Conservation (phyloP, 2,797 vertebrate species). For the Anguilla megastoma region DNA sequence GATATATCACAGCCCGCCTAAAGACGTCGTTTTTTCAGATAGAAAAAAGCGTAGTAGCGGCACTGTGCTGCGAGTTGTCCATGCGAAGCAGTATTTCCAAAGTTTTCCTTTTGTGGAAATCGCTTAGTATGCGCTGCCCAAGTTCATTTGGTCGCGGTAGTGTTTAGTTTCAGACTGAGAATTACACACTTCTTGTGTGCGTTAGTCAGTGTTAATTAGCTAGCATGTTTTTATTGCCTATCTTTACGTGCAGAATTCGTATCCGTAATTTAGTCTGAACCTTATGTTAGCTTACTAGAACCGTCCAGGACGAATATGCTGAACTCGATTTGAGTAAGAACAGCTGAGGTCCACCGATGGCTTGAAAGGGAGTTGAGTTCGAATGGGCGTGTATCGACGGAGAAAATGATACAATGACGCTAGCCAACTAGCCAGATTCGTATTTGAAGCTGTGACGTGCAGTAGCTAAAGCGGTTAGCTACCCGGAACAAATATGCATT, state of each 20-base stretch:
- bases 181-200: not conserved
- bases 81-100: not conserved
- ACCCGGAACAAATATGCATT: not conserved
- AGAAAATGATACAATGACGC: not conserved
- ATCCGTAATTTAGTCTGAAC: not conserved
- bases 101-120: constrained; percentile 27
- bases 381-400: not conserved
- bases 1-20: not conserved
- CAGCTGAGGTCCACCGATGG: not conserved
- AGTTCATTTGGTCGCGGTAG: not conserved
- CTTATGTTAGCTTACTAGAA: not conserved
- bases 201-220: not conserved
- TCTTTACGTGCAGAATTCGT: constrained; percentile 8
- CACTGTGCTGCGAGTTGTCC: not conserved
- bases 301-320: not conserved
- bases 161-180: not conserved
- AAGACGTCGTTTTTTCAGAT: not conserved
- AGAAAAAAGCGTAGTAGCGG: constrained; percentile 6
- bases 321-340: not conserved
- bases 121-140: not conserved
- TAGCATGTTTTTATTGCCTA: not conserved
- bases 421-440: not conserved
- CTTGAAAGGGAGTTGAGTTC: not conserved
- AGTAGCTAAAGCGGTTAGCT: not conserved
- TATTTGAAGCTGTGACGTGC: not conserved